Evolutionary conservation across 1,140 invertebrate genomes (phyloP), one percentile per base, ranked within the genome.

Genomic region (Aphaenogaster floridana): DNA sequence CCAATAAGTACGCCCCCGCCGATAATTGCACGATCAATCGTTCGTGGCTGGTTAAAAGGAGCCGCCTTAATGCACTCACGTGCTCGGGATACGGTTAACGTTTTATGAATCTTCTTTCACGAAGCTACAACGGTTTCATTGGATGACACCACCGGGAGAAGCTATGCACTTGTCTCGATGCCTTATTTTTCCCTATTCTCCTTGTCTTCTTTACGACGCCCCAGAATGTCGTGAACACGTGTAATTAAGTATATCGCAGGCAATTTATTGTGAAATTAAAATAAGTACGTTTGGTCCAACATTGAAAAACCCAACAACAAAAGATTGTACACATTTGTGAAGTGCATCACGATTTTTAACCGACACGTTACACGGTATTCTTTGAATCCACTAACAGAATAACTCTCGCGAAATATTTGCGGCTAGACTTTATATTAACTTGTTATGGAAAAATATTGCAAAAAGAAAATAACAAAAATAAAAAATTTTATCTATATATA

Each of bases 1-100:
- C 89, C 89, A 91, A 91, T 91, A 91, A 86, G 78, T 90, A 52
- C 54, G 61, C 59, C 71, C 61, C 39, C 79, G n/a, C 6, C 72
- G 89, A 91, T 89, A 91, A 91, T 90, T 91, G 57, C 76, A 34
- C 88, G 87, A 91, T 88, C 90, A 77, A 66, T 89, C 87, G 91
- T 48, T 28, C 45, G 48, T 39, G 34, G 61, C 28, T 39, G 66
- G 61, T 61, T 72, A 86, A 76, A 68, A 74, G 71, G 45, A 36
- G 34, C 36, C 45, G 63, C 79, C 61, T 84, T 89, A 87, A 90
- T 90, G 85, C 84, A 86, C 52, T 57, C 42, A 36, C 54, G 34
- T 71, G 28, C 81, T 66, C 50, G 45, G 72, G 52, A 77, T 88
- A 63, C 45, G 64, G 68, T 86, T 88, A 86, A 86, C 66, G 36